A percentile compares a stretch with the other conserved stretches of the same genome.
Conservation (phyloP, 2,113 vertebrate species). For the Lota lota region DNA sequence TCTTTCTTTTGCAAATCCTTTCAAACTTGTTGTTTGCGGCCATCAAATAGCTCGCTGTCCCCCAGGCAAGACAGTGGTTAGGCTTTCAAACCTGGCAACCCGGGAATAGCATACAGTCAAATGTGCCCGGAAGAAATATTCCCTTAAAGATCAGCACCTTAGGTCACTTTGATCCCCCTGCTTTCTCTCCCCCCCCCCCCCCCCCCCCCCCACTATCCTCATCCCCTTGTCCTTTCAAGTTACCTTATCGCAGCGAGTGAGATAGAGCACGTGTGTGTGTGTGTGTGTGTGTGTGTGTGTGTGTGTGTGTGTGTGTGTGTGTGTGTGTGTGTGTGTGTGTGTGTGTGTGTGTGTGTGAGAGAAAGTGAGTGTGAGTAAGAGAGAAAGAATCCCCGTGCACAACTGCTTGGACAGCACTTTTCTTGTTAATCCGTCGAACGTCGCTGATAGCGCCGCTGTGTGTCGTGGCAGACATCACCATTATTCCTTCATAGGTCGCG, state of each 20-base stretch:
- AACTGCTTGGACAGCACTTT: conserved; percentile 47
- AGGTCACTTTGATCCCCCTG: conserved; percentile 52
- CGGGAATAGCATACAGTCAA: conserved; percentile 35
- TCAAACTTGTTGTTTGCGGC: conserved; percentile 44
- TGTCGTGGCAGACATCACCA: conserved; percentile 22
- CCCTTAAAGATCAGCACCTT: conserved; percentile 27
- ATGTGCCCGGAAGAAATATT: conserved; percentile 19
- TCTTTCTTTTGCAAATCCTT: conserved; percentile 31
- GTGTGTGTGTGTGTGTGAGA: conserved; percentile 1
- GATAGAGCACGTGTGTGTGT: no score
- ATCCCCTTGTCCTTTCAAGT: conserved; percentile 31
- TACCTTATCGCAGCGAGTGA: conserved; percentile 27
- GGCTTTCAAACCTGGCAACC: conserved; percentile 22
- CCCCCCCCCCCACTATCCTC: neutral
- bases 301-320: no score
- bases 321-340: no score
- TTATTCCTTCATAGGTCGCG: conserved; percentile 60
- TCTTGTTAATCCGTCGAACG: conserved; percentile 47
- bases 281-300: no score
- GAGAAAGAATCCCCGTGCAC: conserved; percentile 6
- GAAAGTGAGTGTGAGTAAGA: neutral
- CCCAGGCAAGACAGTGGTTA: conserved; percentile 23
- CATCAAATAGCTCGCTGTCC: conserved; percentile 29
- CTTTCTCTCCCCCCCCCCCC: conserved; percentile 12
- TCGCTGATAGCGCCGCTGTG: conserved; percentile 29